Evolutionary conservation across 2,797 vertebrate species (phyloP).

Genomic region (Amniataba percoides): DNA sequence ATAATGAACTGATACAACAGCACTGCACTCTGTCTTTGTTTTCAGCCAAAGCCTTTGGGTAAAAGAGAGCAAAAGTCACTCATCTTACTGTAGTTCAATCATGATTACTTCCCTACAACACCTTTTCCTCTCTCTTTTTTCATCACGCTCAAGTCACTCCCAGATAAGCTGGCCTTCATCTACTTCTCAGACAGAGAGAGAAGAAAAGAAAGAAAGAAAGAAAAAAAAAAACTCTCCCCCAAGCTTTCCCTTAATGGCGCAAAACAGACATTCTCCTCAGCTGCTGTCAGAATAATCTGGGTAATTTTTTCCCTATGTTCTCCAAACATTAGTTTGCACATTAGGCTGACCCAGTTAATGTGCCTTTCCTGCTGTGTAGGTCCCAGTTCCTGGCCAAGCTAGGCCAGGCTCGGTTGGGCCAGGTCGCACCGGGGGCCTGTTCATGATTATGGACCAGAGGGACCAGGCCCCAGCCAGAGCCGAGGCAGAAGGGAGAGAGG

Average conservation of each 20-base stretch:
- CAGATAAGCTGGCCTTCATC: constrained; percentile 71
- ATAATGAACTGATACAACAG: constrained; percentile 70
- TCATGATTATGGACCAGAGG: constrained; percentile 92
- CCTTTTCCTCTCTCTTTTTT: constrained; percentile 70
- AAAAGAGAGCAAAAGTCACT: constrained; percentile 54
- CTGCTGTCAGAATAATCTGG: constrained; percentile 91
- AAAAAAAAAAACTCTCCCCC: constrained; percentile 52
- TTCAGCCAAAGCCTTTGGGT: constrained; percentile 53
- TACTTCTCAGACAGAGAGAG: constrained; percentile 50
- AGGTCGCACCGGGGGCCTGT: constrained; percentile 84
- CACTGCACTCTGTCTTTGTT: constrained; percentile 61
- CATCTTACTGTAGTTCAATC: constrained; percentile 56
- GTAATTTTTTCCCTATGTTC: constrained; percentile 92
- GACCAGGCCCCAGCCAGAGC: constrained; percentile 86
- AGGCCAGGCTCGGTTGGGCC: constrained; percentile 51
- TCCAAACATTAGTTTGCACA: constrained; percentile 92
- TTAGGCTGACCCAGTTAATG: constrained; percentile 93
- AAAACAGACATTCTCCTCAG: constrained; percentile 89
- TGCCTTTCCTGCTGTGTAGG: constrained; percentile 86
- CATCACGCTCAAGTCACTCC: constrained; percentile 62
- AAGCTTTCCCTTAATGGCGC: constrained; percentile 84
- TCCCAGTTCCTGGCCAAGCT: constrained; percentile 61
- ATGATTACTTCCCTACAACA: constrained; percentile 70
- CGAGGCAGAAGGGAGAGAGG: constrained; percentile 25
- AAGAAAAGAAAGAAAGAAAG: constrained; percentile 32